phyloP scores from a whole-genome alignment of 2,113 vertebrate species.

The Macrotus californicus region DNA sequence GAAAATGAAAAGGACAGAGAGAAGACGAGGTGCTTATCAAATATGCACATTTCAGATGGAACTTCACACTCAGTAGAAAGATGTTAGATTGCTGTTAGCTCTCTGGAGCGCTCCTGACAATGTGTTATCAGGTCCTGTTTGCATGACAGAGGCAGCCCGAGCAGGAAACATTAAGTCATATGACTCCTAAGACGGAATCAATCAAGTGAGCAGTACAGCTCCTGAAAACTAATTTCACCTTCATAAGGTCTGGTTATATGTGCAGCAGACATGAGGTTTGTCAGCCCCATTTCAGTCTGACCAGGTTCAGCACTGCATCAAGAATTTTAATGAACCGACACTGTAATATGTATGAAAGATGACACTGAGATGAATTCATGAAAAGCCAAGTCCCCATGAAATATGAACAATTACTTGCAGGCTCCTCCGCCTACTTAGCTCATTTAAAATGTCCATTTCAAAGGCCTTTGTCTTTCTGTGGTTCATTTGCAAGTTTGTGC shows the following conservation, averaged over 20 bases:
- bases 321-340: conserved; percentile 83
- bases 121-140: conserved; percentile 87
- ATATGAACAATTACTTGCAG: conserved; percentile 76
- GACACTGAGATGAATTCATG: conserved; percentile 79
- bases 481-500: conserved; percentile 72
- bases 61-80: conserved; percentile 83
- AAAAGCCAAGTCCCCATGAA: conserved; percentile 77
- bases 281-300: conserved; percentile 80
- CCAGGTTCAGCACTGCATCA: conserved; percentile 71
- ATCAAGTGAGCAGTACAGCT: conserved; percentile 83
- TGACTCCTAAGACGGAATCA: conserved; percentile 83
- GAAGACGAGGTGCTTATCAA: conserved; percentile 81
- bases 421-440: conserved; percentile 68
- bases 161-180: conserved; percentile 86
- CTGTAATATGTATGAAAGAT: conserved; percentile 80
- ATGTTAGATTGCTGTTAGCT: conserved; percentile 88
- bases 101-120: conserved; percentile 82
- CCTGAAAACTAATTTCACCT: conserved; percentile 86
- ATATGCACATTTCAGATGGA: conserved; percentile 87
- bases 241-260: conserved; percentile 84
- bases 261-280: conserved; percentile 78
- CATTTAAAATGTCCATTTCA: conserved; percentile 72
- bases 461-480: conserved; percentile 72
- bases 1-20: conserved; percentile 81
- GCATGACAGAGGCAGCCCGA: conserved; percentile 83